Conservation (phyloP, 2,797 vertebrate species). For the Sebastes vulpes region DNA sequence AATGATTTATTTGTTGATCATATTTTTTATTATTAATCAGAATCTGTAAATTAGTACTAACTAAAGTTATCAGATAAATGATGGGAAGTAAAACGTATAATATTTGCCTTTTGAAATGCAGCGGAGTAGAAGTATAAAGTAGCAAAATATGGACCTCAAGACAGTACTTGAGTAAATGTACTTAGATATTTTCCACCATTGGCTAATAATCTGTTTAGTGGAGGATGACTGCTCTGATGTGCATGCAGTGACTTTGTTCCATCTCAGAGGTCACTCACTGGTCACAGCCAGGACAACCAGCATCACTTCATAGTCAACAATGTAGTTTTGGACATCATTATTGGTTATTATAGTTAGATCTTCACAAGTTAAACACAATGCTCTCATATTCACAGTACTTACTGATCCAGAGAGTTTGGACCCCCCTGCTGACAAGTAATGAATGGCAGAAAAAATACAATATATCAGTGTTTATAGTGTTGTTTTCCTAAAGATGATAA, state of each 20-base stretch:
- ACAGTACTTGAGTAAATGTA: background rate
- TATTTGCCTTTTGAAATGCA: background rate
- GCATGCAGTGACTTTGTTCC: background rate
- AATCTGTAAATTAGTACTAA: background rate
- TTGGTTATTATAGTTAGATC: background rate
- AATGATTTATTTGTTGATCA: background rate
- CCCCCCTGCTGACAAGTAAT: background rate
- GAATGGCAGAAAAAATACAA: background rate
- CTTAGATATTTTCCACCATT: background rate
- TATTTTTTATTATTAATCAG: background rate
- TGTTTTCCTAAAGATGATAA: background rate
- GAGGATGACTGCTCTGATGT: background rate
- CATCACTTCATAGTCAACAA: background rate
- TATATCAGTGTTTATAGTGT: background rate
- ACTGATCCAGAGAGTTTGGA: background rate
- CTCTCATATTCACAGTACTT: background rate
- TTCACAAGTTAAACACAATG: background rate
- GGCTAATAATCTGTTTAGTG: background rate
- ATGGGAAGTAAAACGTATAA: accelerated
- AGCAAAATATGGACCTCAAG: background rate
- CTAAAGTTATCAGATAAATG: background rate
- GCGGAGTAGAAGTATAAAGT: background rate
- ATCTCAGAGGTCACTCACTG: background rate
- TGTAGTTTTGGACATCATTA: background rate
- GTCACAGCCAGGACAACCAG: constrained; percentile 9